Conservation (phyloP, 2,113 vertebrate genomes). For the Tiliqua scincoides region DNA sequence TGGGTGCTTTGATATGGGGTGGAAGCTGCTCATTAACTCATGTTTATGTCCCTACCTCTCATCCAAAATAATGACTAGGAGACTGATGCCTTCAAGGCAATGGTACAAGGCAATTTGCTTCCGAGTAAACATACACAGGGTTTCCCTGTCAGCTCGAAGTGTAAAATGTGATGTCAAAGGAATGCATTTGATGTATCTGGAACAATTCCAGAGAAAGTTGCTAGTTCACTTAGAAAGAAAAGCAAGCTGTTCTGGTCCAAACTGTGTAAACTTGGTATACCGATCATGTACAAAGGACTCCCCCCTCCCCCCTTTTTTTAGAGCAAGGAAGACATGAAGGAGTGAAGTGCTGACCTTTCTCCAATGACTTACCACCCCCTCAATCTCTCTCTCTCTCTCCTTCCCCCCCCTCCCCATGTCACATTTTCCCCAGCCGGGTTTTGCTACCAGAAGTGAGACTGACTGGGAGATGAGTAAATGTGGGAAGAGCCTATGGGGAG, state of each 20-base stretch:
- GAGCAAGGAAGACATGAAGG: neutral
- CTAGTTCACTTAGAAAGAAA: neutral
- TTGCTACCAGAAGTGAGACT: neutral
- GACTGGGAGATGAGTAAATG: neutral
- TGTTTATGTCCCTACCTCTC: neutral
- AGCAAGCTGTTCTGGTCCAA: neutral
- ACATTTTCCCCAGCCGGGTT: neutral
- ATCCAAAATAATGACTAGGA: neutral
- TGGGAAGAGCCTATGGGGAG: neutral
- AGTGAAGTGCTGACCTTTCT: neutral
- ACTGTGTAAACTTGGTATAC: neutral
- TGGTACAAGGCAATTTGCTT: neutral
- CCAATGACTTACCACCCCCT: neutral
- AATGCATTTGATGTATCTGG: neutral
- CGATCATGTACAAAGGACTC: neutral
- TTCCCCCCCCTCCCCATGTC: too few species aligned
- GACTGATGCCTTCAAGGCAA: neutral
- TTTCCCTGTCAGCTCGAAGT: too few species aligned
- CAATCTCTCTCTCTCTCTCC: neutral
- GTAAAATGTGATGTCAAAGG: neutral
- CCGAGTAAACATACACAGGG: too few species aligned
- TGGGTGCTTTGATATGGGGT: neutral
- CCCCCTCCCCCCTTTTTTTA: neutral
- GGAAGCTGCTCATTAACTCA: slow-evolving; percentile 10
- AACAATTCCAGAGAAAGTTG: neutral